These are phyloP conservation scores for Tethea ocularis DNA, from an alignment of 2,888 invertebrate species.

Conservation along the genomic window DNA sequence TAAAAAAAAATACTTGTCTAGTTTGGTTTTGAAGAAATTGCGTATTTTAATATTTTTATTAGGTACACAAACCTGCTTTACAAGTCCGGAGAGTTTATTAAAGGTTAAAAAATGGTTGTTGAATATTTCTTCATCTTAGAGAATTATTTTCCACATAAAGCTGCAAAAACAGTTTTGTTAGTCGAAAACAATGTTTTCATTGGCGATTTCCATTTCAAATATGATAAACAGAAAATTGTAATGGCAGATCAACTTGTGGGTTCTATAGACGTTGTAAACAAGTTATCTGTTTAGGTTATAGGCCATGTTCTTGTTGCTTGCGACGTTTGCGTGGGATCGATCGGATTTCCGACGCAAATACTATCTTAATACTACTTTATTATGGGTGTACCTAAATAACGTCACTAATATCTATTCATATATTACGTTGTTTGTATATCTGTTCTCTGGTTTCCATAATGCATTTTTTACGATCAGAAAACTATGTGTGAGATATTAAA, in stretches of 20 bases:
- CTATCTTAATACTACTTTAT: not conserved
- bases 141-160: not conserved
- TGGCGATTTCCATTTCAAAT: not conserved
- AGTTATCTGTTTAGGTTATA: constrained; percentile 3
- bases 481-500: too few relatives aligned
- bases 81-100: not conserved
- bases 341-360: not conserved
- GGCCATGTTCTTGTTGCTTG: not conserved
- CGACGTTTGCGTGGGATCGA: not conserved
- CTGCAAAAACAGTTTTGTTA: not conserved
- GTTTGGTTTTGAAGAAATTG: not conserved
- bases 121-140: not conserved
- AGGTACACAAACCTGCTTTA: not conserved
- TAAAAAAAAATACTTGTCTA: not conserved
- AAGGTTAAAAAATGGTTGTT: not conserved
- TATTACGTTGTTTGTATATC: too few relatives aligned
- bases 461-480: too few relatives aligned
- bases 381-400: too few relatives aligned
- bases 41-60: not conserved
- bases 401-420: too few relatives aligned
- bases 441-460: too few relatives aligned
- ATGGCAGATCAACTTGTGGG: not conserved
- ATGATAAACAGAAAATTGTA: not conserved
- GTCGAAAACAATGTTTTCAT: not conserved
- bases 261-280: not conserved